Evolutionary conservation across 2,888 invertebrate species (phyloP), one percentile per base, ranked within the genome.

Genomic region (Boloria euphrosyne): DNA sequence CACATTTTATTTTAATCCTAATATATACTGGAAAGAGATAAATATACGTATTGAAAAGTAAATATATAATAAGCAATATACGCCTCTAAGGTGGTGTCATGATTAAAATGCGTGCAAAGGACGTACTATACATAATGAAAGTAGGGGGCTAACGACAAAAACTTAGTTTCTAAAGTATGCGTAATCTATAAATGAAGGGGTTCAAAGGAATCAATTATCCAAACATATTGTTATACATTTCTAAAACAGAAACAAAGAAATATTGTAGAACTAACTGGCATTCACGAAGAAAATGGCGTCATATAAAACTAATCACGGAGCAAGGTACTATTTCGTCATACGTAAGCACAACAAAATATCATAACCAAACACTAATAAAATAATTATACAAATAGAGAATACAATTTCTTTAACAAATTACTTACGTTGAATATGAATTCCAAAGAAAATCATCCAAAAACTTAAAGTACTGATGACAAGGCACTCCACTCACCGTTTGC

Each of bases 261-360:
- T 87, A 87, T 80, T 83, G 82, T 85, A 86, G 86, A 89, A 86
- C 22, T 92, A 90, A 91, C 90, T 92, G 92, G 92, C 89, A 91
- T 91, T 90, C 92, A 91, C 88, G 90, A 89, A 93, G 91, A 93
- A 92, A 93, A 93, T 93, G 92, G 92, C 92, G 92, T 92, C 92
- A 90, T 91, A 91, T 89, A 90, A 91, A 90, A 91, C 89, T 89
- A 87, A 85, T 90, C 90, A 90, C 89, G 88, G 90, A 91, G 90
- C 90, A 90, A 91, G 90, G 90, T 90, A 89, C 87, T 84, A 89
- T 92, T 92, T 92, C 87, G 82, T 90, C 87, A 90, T 89, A 81
- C 72, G 79, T 76, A 82, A 82, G 76, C 86, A 85, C 85, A 82
- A 76, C 74, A 83, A 83, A 85, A 80, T 82, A 77, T 78, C 84